Evolutionary conservation across 2,888 invertebrate genomes (phyloP).

Genomic region (Brassicogethes aeneus): DNA sequence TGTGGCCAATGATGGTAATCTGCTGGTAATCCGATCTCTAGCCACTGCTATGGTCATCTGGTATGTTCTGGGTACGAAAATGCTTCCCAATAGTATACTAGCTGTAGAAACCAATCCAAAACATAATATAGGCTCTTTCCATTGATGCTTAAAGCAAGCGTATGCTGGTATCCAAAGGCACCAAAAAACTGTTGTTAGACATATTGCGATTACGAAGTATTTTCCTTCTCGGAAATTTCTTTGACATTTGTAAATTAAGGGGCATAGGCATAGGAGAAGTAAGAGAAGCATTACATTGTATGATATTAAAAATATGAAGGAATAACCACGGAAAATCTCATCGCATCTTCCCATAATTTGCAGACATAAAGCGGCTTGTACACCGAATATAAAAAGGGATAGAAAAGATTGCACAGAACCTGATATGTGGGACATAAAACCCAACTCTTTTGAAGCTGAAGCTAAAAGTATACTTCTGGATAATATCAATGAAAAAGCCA

Average conservation of each 20-base stretch:
- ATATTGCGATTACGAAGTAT: slow-evolving; percentile 46
- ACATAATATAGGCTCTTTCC: slow-evolving; percentile 51
- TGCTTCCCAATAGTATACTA: slow-evolving; percentile 50
- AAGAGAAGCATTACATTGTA: slow-evolving; percentile 55
- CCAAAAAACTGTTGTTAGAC: slow-evolving; percentile 50
- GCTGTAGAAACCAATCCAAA: slow-evolving; percentile 54
- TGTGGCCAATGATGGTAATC: slow-evolving; percentile 42
- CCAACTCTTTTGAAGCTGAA: slow-evolving; percentile 55
- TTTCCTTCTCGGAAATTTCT: slow-evolving; percentile 61
- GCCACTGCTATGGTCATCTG: slow-evolving; percentile 56
- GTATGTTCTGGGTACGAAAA: slow-evolving; percentile 62
- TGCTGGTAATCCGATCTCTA: slow-evolving; percentile 49
- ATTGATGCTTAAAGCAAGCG: slow-evolving; percentile 43
- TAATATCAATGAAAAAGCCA: slow-evolving; percentile 55
- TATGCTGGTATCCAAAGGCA: slow-evolving; percentile 50
- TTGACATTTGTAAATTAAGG: slow-evolving; percentile 53
- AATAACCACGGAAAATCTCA: slow-evolving; percentile 41
- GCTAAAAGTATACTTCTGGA: slow-evolving; percentile 57
- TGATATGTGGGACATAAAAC: slow-evolving; percentile 60
- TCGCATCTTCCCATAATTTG: slow-evolving; percentile 42
- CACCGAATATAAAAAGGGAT: slow-evolving; percentile 53
- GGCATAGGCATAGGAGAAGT: slow-evolving; percentile 48
- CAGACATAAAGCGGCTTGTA: slow-evolving; percentile 49
- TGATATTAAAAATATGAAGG: slow-evolving; percentile 45
- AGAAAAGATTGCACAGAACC: slow-evolving; percentile 59